Base-by-base conservation (phyloP, 2,888 invertebrate species). In the Plebejus melissa region DNA sequence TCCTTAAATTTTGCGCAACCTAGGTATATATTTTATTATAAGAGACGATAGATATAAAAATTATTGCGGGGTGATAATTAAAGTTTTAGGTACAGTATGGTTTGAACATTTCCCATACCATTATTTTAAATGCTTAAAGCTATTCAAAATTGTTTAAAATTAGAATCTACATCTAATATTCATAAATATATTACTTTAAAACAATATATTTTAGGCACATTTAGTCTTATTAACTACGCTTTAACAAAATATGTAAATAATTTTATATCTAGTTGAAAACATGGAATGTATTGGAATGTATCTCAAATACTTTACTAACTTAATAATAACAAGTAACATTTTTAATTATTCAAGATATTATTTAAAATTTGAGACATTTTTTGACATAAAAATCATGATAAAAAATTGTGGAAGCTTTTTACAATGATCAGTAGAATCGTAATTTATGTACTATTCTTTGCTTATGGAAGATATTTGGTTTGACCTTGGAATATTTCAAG, bases 181-280 rank as follows among this genome's bases (percentile, higher is more conserved):
- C 41, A 70, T 36, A n/a, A 41, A 70, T 70, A 46, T 71, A 71
- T 22, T 13, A 70, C 41, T 70, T 32, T 69, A 74, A 32, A 38
- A 70, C 22, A 22, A 22, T 22, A 71, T 76, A 79, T 74, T 78
- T 84, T 79, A 86, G 86, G 86, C 87, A 87, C 86, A 84, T 84
- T 70, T 57, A 54, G 41, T 54, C 75, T 75, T 75, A 75, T 54
- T 3, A 54, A 69, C 38, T 75, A 69, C 22, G 54, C 32, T 69
- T 75, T 75, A 75, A 60, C 60, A 74, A 71, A 72, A 75, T 72
- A 38, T 74, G 76, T 74, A 57, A 75, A 57, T 38, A 22, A 28
- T 70, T 22, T 57, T 70, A 77, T 69, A 69, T 71, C 13, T 75
- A 74, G 74, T 46, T 13, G 46, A 0, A 58, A 58, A 22, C 70